Evolutionary conservation across 2,888 invertebrate species (phyloP), one percentile per base, ranked within the genome.

Genomic region (Acronicta alni): DNA sequence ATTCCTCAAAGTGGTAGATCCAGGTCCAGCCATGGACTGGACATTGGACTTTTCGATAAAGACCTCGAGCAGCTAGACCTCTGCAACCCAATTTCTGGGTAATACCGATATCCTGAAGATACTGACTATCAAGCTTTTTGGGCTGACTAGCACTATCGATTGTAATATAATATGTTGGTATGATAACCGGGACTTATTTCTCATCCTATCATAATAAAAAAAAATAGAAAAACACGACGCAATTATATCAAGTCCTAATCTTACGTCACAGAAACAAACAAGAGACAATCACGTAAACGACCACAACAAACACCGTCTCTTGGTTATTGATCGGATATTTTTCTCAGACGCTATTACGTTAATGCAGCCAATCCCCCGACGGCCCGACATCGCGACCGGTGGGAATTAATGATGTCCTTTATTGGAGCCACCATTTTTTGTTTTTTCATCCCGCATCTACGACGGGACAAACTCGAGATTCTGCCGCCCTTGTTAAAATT

Each of bases 371-470:
- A 88, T 89, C 88, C 87, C 88, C 84, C 56, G 72, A 81, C 83
- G 80, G 78, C 82, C 80, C 82, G 79, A 66, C 71, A 69, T 79
- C 80, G 75, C 83, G 84, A 82, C 83, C 84, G 86, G 85, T 87
- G 89, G 94, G 95, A 95, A 96, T 96, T 96, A 95, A 96, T 96
- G 96, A 95, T 95, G 94, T 91, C 95, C 95, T 95, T 95, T 95
- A 96, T 96, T 95, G 95, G 94, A 95, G 95, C 95, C 95, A 95
- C 95, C 95, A 95, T 95, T 95, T 95, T 95, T 95, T 95, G 95
- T 95, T 95, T 95, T 95, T 94, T 92, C 88, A 84, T 82, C 86
- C 79, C 72, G 70, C 71, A 68, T 72, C 75, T 53, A 51, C 70
- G 77, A 67, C 71, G 62, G 58, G 51, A 60, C 49, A 45, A n/a